Base-by-base conservation (phyloP, 1,140 invertebrate genomes). In the Aradophagus sp. region DNA sequence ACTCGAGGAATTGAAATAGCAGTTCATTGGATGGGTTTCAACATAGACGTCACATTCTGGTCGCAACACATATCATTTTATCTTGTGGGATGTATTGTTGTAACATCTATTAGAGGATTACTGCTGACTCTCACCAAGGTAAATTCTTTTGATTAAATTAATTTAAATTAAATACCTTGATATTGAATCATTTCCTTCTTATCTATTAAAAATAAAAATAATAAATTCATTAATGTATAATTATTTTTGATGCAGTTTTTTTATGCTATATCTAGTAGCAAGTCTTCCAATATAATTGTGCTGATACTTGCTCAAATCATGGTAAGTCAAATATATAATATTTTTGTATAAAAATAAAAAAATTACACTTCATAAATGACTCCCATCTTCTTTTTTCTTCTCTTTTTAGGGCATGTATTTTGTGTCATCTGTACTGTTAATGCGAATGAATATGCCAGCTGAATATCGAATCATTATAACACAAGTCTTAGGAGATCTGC, bases 361-460 rank as follows among this genome's bases (percentile, higher is more conserved):
- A n/a, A n/a, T n/a, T n/a, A n/a, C n/a, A n/a, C n/a, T n/a, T n/a
- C n/a, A n/a, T n/a, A n/a, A n/a, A n/a, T n/a, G n/a, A n/a, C n/a
- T n/a, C n/a, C n/a, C n/a, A n/a, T n/a, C n/a, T n/a, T n/a, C n/a
- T n/a, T n/a, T n/a, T n/a, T n/a, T n/a, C 4, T 11, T 31, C 15
- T 53, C 68, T 69, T 86, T 86, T 52, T 77, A 94, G 92, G 98
- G 98, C 10, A 99, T 99, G 98, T 99, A 99, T 84, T 99, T 99
- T 87, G 95, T 99, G 16, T 99, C 97, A 1, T 98, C 96, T 12
- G 97, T 99, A 0, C 87, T 99, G 10, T 84, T 99, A 19, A 97
- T 99, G 91, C 87, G 98, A 36, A 99, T 99, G 98, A 99, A 99
- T 84, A 99, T 99, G 96, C 98, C 98, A 5, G 89, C 93, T 0